Evolutionary conservation across 2,113 vertebrate species (phyloP), one percentile per base, ranked within the genome.

Genomic region (Cromileptes altivelis): DNA sequence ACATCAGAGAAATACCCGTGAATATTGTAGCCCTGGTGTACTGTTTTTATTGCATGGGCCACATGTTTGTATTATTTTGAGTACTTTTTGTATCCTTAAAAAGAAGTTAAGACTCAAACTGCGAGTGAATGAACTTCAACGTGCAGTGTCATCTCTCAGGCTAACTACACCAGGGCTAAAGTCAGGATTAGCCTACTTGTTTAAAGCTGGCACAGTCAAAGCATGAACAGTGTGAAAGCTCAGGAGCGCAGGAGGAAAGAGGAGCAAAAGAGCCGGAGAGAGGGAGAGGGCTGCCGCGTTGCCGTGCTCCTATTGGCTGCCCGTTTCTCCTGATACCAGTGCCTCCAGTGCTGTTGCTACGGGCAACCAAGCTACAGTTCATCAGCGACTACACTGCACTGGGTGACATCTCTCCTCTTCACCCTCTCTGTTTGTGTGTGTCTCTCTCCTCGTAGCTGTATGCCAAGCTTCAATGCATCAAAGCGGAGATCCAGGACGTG

Each of bases 381-480:
- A 33, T 64, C 69, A 87, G 65, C n/a, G 19, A 45, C 76, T 52
- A 6, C 45, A 10, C 80, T 55, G 65, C 65, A 64, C 69, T 61
- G 68, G 70, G 40, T 14, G 27, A 58, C 58, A 33, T 79, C 50
- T 45, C 60, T 72, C 58, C 62, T 25, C 49, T 57, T 78, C 70
- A 27, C 60, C 62, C 52, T 67, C 75, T 78, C 67, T 52, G 19
- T 60, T 60, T 72, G 21, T 70, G 25, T 52, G 68, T 65, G 49
- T 58, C 57, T 62, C 63, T 72, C 14, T 61, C 1, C 53, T 4
- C 19, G 1, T 89, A 99, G 98, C 96, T 99, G 64, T 99, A 98
- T 0, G 96, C 97, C 88, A 99, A 99, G 95, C 97, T 99, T 70
- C 98, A 99, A 97, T 96, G 97, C 0, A 97, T 99, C 92, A 99